phyloP scores from a whole-genome alignment of 2,113 vertebrate species.

The Hemiscyllium ocellatum region DNA sequence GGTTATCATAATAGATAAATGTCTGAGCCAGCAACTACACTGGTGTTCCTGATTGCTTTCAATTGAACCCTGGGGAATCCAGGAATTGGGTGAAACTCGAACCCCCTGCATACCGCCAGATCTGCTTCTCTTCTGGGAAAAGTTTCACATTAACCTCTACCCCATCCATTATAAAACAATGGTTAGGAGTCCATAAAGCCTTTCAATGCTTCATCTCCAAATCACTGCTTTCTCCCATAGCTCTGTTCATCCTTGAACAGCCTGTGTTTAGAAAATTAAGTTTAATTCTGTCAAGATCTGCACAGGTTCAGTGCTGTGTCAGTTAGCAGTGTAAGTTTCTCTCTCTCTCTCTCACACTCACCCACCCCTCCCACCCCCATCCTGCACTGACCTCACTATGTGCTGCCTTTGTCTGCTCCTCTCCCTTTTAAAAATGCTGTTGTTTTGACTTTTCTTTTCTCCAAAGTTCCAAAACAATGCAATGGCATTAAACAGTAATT shows the following conservation, averaged over 20 bases:
- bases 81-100: neutral
- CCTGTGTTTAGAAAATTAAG: neutral
- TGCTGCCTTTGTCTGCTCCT: too few relatives aligned
- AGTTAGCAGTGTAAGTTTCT: too few relatives aligned
- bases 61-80: neutral
- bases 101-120: neutral
- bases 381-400: too few relatives aligned
- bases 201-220: neutral
- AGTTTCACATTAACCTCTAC: neutral
- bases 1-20: neutral
- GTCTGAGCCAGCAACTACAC: neutral
- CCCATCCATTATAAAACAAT: neutral
- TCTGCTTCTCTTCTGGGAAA: neutral
- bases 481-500: too few relatives aligned
- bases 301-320: too few relatives aligned
- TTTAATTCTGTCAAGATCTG: neutral
- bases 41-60: neutral
- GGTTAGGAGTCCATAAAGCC: neutral
- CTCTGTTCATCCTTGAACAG: neutral
- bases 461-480: too few relatives aligned
- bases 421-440: too few relatives aligned
- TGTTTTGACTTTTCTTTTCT: too few relatives aligned
- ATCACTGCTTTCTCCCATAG: neutral
- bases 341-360: too few relatives aligned
- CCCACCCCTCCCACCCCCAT: too few relatives aligned